Evolutionary conservation across 2,888 invertebrate genomes (phyloP).

Genomic region (Girardia tigrina): DNA sequence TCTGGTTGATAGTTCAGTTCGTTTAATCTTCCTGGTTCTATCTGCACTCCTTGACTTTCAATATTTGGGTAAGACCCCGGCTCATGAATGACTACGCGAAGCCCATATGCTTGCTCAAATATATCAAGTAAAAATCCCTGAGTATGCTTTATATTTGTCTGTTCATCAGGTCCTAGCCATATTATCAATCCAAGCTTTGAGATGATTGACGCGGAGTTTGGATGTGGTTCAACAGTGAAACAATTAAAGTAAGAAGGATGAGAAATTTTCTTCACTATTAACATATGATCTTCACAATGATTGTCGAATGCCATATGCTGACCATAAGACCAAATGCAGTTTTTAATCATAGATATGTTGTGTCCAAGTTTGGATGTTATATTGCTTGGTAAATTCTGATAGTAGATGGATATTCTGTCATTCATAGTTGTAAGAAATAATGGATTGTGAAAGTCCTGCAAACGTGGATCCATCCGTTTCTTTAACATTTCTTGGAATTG

Average conservation of each 20-base stretch:
- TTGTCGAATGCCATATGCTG: conserved; percentile 10
- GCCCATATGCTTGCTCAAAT: conserved; percentile 36
- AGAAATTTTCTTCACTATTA: conserved; percentile 29
- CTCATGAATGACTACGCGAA: conserved; percentile 36
- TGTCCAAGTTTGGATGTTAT: conserved; percentile 25
- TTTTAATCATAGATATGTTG: conserved; percentile 25
- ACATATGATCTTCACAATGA: conserved; percentile 28
- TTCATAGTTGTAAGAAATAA: neutral
- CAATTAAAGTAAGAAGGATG: conserved; percentile 37
- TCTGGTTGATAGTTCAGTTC: conserved; percentile 35
- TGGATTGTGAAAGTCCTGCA: neutral
- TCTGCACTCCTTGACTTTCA: conserved; percentile 34
- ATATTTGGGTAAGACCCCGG: conserved; percentile 30
- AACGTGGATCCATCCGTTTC: neutral
- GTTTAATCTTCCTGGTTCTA: conserved; percentile 36
- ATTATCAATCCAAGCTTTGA: conserved; percentile 31
- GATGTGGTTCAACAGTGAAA: conserved; percentile 34
- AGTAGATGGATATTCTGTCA: conserved; percentile 14
- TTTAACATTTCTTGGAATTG: neutral
- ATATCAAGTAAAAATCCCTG: conserved; percentile 35
- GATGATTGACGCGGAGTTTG: neutral
- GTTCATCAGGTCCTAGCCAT: conserved; percentile 35
- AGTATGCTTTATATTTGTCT: conserved; percentile 26
- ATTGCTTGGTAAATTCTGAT: neutral
- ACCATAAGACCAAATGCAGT: conserved; percentile 1